Conservation (phyloP, 2,113 vertebrate genomes). For the Triplophysa siluroides region DNA sequence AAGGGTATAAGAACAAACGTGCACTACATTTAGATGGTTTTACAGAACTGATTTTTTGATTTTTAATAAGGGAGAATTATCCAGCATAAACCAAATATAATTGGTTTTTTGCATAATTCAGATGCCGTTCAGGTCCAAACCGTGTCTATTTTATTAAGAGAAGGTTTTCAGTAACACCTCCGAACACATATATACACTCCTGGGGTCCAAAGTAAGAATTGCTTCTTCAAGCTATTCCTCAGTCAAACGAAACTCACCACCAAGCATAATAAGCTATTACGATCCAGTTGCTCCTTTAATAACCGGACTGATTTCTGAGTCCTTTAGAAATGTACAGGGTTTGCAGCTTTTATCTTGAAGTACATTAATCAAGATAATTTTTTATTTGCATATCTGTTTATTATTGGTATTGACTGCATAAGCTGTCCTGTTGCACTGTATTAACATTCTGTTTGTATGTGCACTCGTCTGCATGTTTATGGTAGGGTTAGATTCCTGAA, state of each 20-base stretch:
- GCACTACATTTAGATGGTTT: too few species aligned
- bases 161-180: background rate
- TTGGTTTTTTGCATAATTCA: conserved; percentile 5
- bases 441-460: conserved; percentile 8
- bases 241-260: background rate
- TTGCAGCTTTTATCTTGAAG: conserved; percentile 10
- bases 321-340: conserved; percentile 28
- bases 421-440: conserved; percentile 22
- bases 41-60: too few species aligned
- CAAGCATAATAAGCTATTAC: conserved; percentile 28
- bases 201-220: background rate
- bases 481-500: background rate
- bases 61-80: too few species aligned
- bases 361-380: conserved; percentile 18
- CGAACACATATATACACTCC: background rate
- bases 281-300: conserved; percentile 9
- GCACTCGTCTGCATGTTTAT: conserved; percentile 24
- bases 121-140: background rate
- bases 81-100: background rate
- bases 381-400: conserved; percentile 14
- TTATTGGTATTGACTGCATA: conserved; percentile 22
- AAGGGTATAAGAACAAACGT: background rate
- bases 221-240: conserved; percentile 13
- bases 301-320: conserved; percentile 5
- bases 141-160: background rate